These are phyloP conservation scores for Archaeoteleia sp. DNA, from an alignment of 2,888 invertebrate genomes.

Conservation along the genomic window DNA sequence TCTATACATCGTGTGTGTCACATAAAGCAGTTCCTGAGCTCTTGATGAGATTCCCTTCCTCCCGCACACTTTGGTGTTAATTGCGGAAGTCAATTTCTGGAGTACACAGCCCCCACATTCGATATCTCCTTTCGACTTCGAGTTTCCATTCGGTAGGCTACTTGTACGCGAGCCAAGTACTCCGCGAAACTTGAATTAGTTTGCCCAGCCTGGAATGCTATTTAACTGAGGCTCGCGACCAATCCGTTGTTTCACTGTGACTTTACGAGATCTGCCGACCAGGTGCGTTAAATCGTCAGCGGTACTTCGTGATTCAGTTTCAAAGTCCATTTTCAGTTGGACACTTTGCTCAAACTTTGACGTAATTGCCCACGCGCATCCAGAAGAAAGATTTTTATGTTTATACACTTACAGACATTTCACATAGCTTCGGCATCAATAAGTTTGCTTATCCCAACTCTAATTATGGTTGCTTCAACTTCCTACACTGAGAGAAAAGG, in stretches of 20 bases:
- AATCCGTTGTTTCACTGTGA: constrained; percentile 4
- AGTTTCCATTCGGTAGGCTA: constrained; percentile 9
- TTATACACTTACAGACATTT: too few relatives aligned
- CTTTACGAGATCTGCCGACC: background rate
- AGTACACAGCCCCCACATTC: background rate
- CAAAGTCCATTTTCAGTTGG: constrained; percentile 7
- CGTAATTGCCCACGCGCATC: background rate
- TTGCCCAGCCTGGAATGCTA: background rate
- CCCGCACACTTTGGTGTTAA: background rate
- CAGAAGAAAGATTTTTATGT: too few relatives aligned
- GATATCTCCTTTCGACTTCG: background rate
- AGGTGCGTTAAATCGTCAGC: constrained; percentile 5
- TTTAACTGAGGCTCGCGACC: constrained; percentile 3
- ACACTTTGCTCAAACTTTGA: background rate
- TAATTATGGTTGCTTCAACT: too few relatives aligned
- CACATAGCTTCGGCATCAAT: too few relatives aligned
- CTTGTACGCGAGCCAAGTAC: constrained; percentile 5
- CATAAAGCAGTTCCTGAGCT: background rate
- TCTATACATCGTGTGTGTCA: background rate
- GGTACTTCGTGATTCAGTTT: background rate
- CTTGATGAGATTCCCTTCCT: background rate
- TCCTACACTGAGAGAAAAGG: too few relatives aligned
- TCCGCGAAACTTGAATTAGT: constrained; percentile 11
- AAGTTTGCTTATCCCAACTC: too few relatives aligned
- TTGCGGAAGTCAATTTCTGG: constrained; percentile 7